Evolutionary conservation across 2,113 vertebrate genomes (phyloP), one percentile per base, ranked within the genome.

Genomic region (Porphyrio hochstetteri): DNA sequence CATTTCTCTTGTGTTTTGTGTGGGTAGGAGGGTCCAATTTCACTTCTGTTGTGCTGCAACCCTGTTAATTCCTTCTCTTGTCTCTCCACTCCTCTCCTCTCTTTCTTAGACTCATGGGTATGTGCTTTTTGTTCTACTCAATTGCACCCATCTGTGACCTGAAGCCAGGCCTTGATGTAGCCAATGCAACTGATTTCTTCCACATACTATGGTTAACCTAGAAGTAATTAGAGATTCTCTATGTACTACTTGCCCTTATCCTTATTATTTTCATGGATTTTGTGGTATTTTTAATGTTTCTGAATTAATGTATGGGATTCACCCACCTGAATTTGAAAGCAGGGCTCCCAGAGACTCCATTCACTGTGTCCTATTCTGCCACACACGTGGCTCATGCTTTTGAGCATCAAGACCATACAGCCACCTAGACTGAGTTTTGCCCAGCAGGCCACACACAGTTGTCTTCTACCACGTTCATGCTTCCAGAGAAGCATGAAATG

Each of bases 151-250:
- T 55, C 70, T 80, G 44, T 61, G 86, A 50, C 53, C 70, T 63
- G 18, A 77, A 57, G 52, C 72, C 74, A 86, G 74, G 61, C 57
- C 70, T 59, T 61, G 70, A 50, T 31, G 50, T 40, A 84, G 48
- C 61, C 89, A 77, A 65, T 36, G 68, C 76, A 70, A 92, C 27
- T 35, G 63, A 95, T 78, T 88, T 86, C 55, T 75, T 83, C 74
- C 63, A 91, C 33, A 61, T 90, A 59, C 69, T 74, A 88, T 42
- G 72, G 94, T 93, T 96, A 97, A 91, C 72, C 92, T 40, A 88
- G 52, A 65, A 74, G 38, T 96, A 95, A 97, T 97, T 96, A 96
- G 31, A 96, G 93, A 92, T 84, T 86, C 46, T 59, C n/a, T 50
- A 31, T 18, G 35, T 57, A 76, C 56, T 75, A 40, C 89, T 95